These are phyloP conservation scores for Xenopus borealis DNA, from an alignment of 2,113 vertebrate species.

Conservation along the genomic window DNA sequence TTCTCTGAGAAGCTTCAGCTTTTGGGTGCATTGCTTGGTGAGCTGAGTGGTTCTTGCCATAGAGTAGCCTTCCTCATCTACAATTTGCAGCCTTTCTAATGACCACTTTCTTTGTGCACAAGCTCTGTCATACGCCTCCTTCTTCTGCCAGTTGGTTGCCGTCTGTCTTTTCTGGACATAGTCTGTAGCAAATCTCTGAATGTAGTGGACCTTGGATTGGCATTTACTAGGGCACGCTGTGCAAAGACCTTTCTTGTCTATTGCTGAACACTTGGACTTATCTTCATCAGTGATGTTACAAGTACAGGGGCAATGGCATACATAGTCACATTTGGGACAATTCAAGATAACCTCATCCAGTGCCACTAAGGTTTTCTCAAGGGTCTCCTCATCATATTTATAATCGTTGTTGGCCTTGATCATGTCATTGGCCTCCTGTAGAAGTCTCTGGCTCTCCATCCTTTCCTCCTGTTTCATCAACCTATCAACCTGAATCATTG, in stretches of 20 bases:
- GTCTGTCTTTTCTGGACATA: no score
- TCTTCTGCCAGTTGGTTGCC: no score
- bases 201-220: no score
- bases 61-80: neutral
- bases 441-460: neutral
- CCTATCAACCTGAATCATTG: neutral
- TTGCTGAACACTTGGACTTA: no score
- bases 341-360: neutral
- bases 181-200: no score
- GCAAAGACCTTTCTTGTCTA: no score
- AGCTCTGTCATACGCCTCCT: no score
- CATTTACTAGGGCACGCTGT: no score
- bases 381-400: slow-evolving; percentile 9
- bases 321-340: slow-evolving; percentile 47
- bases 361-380: neutral
- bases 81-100: slow-evolving; percentile 15
- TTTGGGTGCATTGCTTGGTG: neutral
- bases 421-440: neutral
- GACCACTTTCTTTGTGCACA: neutral
- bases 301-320: slow-evolving; percentile 17
- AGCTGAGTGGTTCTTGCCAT: fast-evolving
- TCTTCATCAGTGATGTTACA: no score
- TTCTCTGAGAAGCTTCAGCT: slow-evolving; percentile 48
- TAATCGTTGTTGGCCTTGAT: slow-evolving; percentile 36
- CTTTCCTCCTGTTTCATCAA: slow-evolving; percentile 29